Evolutionary conservation across 2,797 vertebrate genomes (phyloP).

Genomic region (Sciurus carolinensis): DNA sequence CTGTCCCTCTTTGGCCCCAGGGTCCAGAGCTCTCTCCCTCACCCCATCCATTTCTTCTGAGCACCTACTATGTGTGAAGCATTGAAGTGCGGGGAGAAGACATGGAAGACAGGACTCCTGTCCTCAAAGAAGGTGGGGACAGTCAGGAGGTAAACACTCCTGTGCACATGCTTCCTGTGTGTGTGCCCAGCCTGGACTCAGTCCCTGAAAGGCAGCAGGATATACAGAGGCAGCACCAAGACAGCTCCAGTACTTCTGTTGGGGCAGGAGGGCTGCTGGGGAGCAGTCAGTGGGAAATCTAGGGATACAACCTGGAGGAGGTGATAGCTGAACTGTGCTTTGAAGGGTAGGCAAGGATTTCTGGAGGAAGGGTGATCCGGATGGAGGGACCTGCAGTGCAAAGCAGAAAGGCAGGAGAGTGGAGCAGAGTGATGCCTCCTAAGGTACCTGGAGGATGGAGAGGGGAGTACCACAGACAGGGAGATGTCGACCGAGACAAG

Average conservation of each 20-base stretch:
- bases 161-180: background rate
- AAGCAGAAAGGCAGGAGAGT: background rate
- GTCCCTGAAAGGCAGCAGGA: background rate
- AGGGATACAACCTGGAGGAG: background rate
- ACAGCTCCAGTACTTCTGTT: background rate
- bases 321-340: background rate
- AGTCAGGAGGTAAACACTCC: background rate
- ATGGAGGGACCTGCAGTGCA: background rate
- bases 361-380: background rate
- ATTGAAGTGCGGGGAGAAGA: background rate
- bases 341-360: slow-evolving; percentile 22
- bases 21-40: background rate
- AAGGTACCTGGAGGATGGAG: background rate
- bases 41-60: background rate
- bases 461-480: background rate
- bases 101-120: background rate
- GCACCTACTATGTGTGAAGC: background rate
- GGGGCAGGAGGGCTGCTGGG: background rate
- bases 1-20: background rate
- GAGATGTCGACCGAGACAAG: background rate
- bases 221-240: background rate
- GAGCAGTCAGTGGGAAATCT: background rate
- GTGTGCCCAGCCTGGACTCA: background rate
- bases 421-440: background rate
- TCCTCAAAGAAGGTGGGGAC: background rate